These are phyloP conservation scores for Caenorhabditis sp. DNA, from an alignment of 2,888 invertebrate species.

Conservation along the genomic window DNA sequence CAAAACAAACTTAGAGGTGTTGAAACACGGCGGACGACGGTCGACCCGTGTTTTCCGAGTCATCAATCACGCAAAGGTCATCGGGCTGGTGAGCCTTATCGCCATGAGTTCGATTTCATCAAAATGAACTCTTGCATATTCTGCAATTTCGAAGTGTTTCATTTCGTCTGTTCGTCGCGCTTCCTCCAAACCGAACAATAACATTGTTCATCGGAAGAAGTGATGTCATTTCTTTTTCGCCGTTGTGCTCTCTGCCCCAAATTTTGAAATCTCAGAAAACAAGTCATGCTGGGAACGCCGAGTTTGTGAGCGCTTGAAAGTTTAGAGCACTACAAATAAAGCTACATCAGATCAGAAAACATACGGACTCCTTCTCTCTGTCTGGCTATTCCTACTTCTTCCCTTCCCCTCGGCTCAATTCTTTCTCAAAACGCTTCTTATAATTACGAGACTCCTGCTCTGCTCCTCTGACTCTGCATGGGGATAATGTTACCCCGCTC, in stretches of 20 bases:
- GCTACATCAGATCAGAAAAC: background rate
- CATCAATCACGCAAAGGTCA: conserved; percentile 17
- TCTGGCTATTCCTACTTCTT: background rate
- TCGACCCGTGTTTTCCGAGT: conserved; percentile 11
- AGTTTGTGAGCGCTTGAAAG: too few relatives aligned
- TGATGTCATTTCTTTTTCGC: background rate
- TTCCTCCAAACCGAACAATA: background rate
- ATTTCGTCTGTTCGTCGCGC: background rate
- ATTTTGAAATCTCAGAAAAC: too few relatives aligned
- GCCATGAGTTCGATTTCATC: background rate
- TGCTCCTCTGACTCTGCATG: background rate
- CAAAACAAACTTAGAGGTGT: conserved; percentile 20
- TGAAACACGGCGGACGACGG: conserved; percentile 7
- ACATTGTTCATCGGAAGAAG: background rate
- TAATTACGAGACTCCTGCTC: conserved; percentile 1
- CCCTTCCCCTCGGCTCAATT: background rate
- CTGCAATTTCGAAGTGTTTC: conserved; percentile 6
- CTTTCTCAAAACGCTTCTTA: conserved; percentile 5
- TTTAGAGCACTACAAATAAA: background rate
- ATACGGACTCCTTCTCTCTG: background rate
- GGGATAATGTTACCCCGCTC: conserved; percentile 8
- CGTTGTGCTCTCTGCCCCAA: background rate
- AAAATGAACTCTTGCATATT: background rate
- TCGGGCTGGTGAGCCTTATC: background rate
- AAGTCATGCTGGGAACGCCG: too few relatives aligned